Evolutionary conservation across 1,140 invertebrate species (phyloP).

Genomic region (Physella acuta): DNA sequence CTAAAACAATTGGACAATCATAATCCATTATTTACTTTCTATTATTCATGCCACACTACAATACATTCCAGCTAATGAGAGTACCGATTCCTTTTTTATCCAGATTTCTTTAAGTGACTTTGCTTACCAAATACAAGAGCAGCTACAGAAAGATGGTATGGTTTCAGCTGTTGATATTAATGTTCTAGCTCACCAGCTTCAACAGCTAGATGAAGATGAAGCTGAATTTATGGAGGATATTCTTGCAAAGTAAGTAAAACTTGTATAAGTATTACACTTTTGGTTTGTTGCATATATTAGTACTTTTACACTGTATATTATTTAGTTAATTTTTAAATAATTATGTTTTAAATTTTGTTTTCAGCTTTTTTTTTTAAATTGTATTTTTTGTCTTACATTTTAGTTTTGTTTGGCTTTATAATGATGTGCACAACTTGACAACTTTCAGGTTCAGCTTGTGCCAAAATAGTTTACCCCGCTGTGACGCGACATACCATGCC

Average conservation of each 20-base stretch:
- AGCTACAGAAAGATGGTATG: conserved; percentile 37
- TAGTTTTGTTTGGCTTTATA: background rate
- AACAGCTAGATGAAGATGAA: conserved; percentile 28
- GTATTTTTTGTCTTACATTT: background rate
- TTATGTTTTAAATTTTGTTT: background rate
- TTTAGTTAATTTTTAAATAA: background rate
- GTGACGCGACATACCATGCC: conserved; percentile 81
- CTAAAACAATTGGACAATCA: too few relatives aligned
- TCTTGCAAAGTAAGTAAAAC: conserved; percentile 34
- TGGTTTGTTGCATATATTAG: background rate
- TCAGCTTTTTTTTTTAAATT: background rate
- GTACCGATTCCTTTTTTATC: background rate
- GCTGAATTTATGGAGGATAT: conserved; percentile 39
- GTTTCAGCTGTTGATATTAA: conserved; percentile 50
- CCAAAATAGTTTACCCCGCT: background rate
- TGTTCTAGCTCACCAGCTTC: conserved; percentile 40
- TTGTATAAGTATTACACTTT: background rate
- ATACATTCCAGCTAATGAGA: background rate
- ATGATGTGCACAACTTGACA: background rate
- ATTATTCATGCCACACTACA: background rate
- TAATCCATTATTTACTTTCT: background rate
- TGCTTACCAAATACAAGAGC: conserved; percentile 39
- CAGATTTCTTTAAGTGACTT: conserved; percentile 35
- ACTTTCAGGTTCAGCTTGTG: conserved; percentile 15
- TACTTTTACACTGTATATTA: background rate